Evolutionary conservation across 2,888 invertebrate genomes (phyloP), one percentile per base, ranked within the genome.

Genomic region (Epistrophe grossulariae): DNA sequence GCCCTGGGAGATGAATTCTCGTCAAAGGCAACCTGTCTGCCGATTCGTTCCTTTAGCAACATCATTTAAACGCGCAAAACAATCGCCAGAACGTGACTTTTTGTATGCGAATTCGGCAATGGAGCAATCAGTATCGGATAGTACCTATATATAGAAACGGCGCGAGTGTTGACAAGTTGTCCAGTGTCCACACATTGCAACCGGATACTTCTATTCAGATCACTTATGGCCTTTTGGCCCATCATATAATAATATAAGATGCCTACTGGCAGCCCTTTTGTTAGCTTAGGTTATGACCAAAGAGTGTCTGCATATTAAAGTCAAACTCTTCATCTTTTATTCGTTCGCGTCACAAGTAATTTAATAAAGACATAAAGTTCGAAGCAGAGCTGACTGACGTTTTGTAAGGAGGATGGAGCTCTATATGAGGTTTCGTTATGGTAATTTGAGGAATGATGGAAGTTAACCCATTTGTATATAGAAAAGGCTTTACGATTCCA

Each of bases 121-220:
- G 76, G 50, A 74, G 60, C 80, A 76, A 77, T 24, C 15, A 1
- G 0, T 31, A 50, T 84, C 81, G 82, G 73, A 74, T 24, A 79
- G 70, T 52, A 3, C 8, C 4, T 17, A 60, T 13, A 31, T 15
- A n/a, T 8, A 8, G 2, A 4, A 19, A 19, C 35, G 60, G 6
- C 35, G 38, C 59, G 8, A 64, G 48, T 57, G 72, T 64, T 87
- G 83, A 87, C 83, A 87, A 87, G 76, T 45, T 68, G 79, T 28
- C 80, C 73, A 35, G 9, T 35, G 35, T 35, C 35, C 35, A 9
- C 11, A 62, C 50, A 52, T 55, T 87, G 87, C 87, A 87, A 87
- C 83, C 83, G 87, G 87, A 87, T 87, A 83, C 87, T 79, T 87
- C 82, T 82, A 82, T 87, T 87, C 85, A 82, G 82, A 83, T 87